phyloP scores from a whole-genome alignment of 2,888 invertebrate species.

The Sthenelais limicola region DNA sequence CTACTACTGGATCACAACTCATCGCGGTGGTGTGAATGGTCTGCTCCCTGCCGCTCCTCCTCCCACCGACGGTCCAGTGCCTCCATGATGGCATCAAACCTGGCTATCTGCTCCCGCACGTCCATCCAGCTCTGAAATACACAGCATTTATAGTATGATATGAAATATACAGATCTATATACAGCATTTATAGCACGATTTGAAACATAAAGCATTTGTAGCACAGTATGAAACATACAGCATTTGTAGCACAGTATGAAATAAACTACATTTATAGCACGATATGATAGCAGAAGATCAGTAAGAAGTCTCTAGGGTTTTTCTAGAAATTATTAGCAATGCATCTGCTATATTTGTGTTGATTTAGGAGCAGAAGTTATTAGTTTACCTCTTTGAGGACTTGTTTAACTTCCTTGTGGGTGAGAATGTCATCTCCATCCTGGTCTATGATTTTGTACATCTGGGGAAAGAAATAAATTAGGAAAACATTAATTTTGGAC shows the following conservation, averaged over 20 bases:
- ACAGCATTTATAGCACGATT: no score
- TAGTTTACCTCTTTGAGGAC: background rate
- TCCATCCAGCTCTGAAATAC: conserved; percentile 14
- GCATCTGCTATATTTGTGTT: no score
- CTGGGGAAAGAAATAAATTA: background rate
- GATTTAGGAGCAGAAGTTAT: no score
- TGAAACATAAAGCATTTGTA: no score
- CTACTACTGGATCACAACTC: no score
- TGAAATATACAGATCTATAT: background rate
- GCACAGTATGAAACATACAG: no score
- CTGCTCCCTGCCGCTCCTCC: background rate
- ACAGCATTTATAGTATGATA: background rate
- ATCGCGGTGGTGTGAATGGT: no score
- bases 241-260: no score
- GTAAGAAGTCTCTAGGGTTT: background rate
- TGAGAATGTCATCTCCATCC: conserved; percentile 18
- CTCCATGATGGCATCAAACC: conserved; percentile 35
- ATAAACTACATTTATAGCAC: no score
- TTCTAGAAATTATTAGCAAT: no score
- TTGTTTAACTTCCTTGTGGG: conserved; percentile 10
- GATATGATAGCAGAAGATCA: background rate
- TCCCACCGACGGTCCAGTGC: conserved; percentile 16
- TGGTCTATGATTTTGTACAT: conserved; percentile 24
- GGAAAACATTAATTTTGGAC: background rate
- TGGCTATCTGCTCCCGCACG: conserved; percentile 9